Percentiles rank a stretch among this genome's conserved stretches.
These are phyloP conservation scores for Allobates femoralis DNA, from an alignment of 2,797 vertebrate species.

Conservation along the genomic window DNA sequence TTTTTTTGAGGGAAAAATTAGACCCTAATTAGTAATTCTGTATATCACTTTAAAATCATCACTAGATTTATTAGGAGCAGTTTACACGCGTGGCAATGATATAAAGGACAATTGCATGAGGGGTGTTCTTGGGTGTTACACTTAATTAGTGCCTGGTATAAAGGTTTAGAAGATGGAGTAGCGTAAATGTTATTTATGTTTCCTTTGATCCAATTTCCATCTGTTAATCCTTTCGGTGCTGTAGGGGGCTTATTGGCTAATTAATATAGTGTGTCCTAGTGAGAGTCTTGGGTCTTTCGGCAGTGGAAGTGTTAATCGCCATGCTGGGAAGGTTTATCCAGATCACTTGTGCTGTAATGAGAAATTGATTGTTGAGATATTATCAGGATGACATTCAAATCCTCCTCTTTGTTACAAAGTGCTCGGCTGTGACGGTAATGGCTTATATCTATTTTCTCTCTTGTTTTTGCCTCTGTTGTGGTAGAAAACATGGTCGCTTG, in stretches of 20 bases:
- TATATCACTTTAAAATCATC: not conserved
- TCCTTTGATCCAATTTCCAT: conserved; percentile 50
- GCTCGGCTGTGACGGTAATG: conserved; percentile 50
- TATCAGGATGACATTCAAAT: conserved; percentile 60
- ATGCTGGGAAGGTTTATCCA: conserved; percentile 59
- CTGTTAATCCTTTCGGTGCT: conserved; percentile 49
- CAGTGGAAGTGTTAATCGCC: conserved; percentile 46
- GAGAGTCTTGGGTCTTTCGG: conserved; percentile 7
- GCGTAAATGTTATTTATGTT: conserved; percentile 49
- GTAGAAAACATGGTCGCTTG: not conserved
- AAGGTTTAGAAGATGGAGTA: conserved; percentile 51
- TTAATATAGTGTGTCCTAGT: not conserved
- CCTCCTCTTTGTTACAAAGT: conserved; percentile 54
- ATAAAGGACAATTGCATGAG: not conserved
- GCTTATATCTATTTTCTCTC: conserved; percentile 34
- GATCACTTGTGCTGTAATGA: conserved; percentile 55
- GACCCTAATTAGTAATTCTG: no score
- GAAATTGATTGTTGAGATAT: conserved; percentile 62
- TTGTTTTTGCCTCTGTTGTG: conserved; percentile 16
- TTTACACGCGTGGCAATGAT: not conserved
- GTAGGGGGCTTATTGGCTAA: conserved; percentile 21
- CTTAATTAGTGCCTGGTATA: conserved; percentile 45
- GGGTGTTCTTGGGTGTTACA: conserved; percentile 23
- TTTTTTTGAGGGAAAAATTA: no score
- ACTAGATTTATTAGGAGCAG: not conserved